These are phyloP conservation scores for Anarrhichthys ocellatus DNA, from an alignment of 2,113 vertebrate genomes.

Conservation along the genomic window DNA sequence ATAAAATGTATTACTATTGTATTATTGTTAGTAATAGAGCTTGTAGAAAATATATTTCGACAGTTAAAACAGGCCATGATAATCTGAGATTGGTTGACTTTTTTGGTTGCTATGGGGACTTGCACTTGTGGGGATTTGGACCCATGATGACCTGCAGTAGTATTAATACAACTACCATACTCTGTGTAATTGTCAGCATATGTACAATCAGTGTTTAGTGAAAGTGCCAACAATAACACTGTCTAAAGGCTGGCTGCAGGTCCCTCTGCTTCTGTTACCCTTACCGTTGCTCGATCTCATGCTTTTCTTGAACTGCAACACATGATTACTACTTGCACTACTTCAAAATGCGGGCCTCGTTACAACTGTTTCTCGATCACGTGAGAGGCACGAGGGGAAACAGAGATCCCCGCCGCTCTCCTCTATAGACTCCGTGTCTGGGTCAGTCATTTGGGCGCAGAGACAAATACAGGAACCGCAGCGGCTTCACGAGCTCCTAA, in stretches of 20 bases:
- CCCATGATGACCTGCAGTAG: background rate
- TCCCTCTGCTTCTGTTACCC: background rate
- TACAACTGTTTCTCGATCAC: background rate
- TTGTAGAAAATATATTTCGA: background rate
- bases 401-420: background rate
- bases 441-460: constrained; percentile 49
- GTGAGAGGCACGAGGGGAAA: constrained; percentile 31
- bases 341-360: background rate
- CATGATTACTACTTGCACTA: background rate
- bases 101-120: background rate
- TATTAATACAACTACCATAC: background rate
- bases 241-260: background rate
- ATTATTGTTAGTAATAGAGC: no score
- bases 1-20: no score
- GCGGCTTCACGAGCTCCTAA: constrained; percentile 60
- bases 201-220: background rate
- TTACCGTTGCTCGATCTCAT: background rate
- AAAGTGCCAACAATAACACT: no score
- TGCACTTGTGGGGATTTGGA: background rate
- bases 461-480: constrained; percentile 72
- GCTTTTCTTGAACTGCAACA: background rate
- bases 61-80: background rate
- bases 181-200: background rate
- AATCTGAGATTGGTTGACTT: background rate
- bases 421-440: constrained; percentile 53